Conservation (phyloP, 1,140 invertebrate genomes). For the Tribolium madens region DNA sequence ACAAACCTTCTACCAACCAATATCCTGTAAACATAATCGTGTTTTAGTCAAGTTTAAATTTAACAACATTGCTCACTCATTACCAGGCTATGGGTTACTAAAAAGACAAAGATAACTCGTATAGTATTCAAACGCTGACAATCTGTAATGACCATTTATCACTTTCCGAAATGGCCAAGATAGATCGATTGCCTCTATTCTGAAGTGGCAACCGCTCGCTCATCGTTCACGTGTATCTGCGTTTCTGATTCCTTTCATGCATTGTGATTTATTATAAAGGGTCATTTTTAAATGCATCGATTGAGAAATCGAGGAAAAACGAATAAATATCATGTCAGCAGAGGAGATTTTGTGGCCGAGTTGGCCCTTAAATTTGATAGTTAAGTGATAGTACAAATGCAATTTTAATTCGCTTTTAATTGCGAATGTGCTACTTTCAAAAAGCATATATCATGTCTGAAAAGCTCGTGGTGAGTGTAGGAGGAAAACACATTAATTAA, state of each 20-base stretch:
- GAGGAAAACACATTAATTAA: conserved; percentile 37
- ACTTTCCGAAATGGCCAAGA: conserved; percentile 56
- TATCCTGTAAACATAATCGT: conserved; percentile 14
- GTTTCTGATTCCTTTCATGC: conserved; percentile 55
- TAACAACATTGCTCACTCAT: not conserved
- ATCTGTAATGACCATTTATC: conserved; percentile 60
- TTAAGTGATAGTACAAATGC: conserved; percentile 10
- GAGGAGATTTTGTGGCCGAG: not conserved
- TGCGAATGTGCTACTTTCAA: conserved; percentile 27
- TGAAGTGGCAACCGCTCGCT: conserved; percentile 56
- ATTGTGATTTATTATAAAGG: conserved; percentile 17
- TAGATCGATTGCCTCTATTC: conserved; percentile 61
- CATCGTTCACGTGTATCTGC: conserved; percentile 57
- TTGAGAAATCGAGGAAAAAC: conserved; percentile 5
- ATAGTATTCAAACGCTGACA: conserved; percentile 39
- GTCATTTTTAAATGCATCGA: conserved; percentile 33
- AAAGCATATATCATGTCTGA: conserved; percentile 26
- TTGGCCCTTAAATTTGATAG: not conserved
- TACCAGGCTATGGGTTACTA: not conserved
- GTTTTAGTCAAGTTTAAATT: conserved; percentile 14
- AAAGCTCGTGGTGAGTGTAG: conserved; percentile 24
- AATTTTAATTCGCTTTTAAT: conserved; percentile 36
- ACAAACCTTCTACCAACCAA: conserved; percentile 27
- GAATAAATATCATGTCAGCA: not conserved
- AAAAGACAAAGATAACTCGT: conserved; percentile 3